Percentiles rank a stretch among this genome's conserved stretches.
phyloP scores from a whole-genome alignment of 2,888 invertebrate species.

The Harmothoe impar region DNA sequence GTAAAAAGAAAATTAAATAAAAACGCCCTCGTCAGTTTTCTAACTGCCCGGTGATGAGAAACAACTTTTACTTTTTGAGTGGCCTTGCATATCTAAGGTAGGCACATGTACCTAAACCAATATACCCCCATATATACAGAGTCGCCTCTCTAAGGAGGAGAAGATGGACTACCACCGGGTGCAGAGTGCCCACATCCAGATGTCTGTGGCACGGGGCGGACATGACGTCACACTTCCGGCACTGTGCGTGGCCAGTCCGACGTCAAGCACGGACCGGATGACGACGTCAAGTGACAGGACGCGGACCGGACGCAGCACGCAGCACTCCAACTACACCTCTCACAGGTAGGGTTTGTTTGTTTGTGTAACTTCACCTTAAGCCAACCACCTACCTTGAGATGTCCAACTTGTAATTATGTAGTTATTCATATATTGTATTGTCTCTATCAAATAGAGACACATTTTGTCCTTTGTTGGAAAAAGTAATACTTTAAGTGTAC shows the following conservation, averaged over 20 bases:
- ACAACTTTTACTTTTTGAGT: too few species aligned
- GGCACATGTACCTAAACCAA: too few species aligned
- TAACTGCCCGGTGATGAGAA: too few species aligned
- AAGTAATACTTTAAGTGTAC: too few species aligned
- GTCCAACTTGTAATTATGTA: background rate
- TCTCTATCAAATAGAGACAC: too few species aligned
- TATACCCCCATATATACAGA: too few species aligned
- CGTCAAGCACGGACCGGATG: background rate
- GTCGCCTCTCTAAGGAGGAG: background rate
- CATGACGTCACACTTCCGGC: slow-evolving; percentile 66
- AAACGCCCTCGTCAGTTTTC: too few species aligned
- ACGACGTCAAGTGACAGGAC: background rate
- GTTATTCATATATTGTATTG: background rate
- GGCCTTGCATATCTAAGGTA: too few species aligned
- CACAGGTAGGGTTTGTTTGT: background rate
- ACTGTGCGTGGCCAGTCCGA: background rate
- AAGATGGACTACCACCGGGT: slow-evolving; percentile 52
- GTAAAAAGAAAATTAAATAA: too few species aligned
- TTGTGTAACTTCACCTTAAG: background rate
- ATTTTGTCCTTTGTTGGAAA: too few species aligned
- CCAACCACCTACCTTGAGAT: too few species aligned
- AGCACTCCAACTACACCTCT: background rate
- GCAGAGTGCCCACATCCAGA: slow-evolving; percentile 56
- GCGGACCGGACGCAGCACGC: background rate
- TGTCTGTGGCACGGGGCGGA: slow-evolving; percentile 27